Base-by-base conservation (phyloP, 2,797 vertebrate genomes). In the Xyrichtys novacula region DNA sequence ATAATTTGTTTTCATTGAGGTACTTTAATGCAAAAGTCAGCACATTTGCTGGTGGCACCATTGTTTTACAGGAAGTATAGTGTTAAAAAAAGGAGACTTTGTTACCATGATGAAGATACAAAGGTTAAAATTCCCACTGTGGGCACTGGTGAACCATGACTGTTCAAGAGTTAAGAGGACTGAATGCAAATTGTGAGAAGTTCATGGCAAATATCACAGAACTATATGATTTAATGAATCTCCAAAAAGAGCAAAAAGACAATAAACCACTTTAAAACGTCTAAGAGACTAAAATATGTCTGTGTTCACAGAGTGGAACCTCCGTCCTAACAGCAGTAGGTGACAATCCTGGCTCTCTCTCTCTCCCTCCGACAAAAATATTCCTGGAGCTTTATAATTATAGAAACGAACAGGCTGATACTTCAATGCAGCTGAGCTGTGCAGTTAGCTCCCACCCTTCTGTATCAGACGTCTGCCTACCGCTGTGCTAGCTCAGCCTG, bases 401-500 rank as follows among this genome's bases (percentile, higher is more conserved):
- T 73, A 60, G 26, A 67, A 85, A 79, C 53, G 59, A 76, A 28
- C 29, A 8, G 50, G 69, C 19, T 59, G 59, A 80, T 77, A 75
- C 76, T 87, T 82, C 62, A 42, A 50, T 74, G 62, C 70, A 57
- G 38, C 65, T 32, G 65, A 61, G 25, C 61, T 77, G 62, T 63
- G 62, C 44, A 47, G 2, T 74, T 56, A 1, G 55, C 69, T 44
- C 16, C 66, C 64, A 11, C 68, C 70, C 50, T 61, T 42, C 38
- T 54, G 12, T 76, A 78, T 84, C 76, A 71, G 74, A 70, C 29
- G 1, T 43, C 60, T 22, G 50, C 47, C 65, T 64, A 71, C 73
- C 48, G 71, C 68, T 56, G 54, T 44, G 71, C 67, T 69, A 71
- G 39, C 82, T 83, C 80, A 64, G 82, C 65, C 71, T 71, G 70